A percentile compares a stretch with the other conserved stretches of the same genome.
Conservation (phyloP, 2,797 vertebrate genomes). For the Myotis vivesi region DNA sequence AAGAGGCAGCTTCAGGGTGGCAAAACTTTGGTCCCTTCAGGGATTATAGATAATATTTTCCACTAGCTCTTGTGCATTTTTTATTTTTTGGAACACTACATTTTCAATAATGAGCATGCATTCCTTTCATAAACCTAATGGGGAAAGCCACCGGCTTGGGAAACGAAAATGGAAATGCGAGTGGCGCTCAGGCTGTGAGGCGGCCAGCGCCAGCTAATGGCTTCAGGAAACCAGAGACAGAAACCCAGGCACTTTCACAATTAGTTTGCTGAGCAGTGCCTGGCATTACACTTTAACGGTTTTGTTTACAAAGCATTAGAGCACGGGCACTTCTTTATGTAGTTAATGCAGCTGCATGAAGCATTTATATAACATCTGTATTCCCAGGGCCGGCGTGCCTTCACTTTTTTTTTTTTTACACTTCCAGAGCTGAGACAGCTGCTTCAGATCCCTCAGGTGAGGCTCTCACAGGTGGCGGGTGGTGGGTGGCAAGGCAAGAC, state of each 20-base stretch:
- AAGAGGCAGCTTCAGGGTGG: background rate
- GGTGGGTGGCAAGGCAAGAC: background rate
- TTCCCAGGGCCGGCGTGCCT: background rate
- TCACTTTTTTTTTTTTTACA: too few relatives aligned
- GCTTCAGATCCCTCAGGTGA: background rate
- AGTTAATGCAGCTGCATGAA: background rate
- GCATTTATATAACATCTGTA: background rate
- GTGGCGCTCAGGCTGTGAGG: rapidly evolving
- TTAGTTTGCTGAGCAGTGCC: background rate
- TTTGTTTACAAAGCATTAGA: background rate
- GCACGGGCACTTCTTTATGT: background rate
- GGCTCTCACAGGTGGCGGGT: too few relatives aligned
- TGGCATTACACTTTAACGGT: background rate
- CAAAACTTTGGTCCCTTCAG: background rate
- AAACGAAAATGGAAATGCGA: background rate
- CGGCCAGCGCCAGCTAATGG: background rate
- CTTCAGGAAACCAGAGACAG: background rate
- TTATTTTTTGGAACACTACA: too few relatives aligned
- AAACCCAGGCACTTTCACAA: rapidly evolving
- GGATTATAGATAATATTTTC: background rate
- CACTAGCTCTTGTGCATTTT: background rate
- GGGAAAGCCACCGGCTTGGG: background rate
- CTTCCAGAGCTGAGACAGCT: background rate
- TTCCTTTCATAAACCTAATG: background rate
- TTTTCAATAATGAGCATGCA: background rate